Evolutionary conservation across 1,140 invertebrate species (phyloP).

Genomic region (Pseudomyrmex concolor): DNA sequence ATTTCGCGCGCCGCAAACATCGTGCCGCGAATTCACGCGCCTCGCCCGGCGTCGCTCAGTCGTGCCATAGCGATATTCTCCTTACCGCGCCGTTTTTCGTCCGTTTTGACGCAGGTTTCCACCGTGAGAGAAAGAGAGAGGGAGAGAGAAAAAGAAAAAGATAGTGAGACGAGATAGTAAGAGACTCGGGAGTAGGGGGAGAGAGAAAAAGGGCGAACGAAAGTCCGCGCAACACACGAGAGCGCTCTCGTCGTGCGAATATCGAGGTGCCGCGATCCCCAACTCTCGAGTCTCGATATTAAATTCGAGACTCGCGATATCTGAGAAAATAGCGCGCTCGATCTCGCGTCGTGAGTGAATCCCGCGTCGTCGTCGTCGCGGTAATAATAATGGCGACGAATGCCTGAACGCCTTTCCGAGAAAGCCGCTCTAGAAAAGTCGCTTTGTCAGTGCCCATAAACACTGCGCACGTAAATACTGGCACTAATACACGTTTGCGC

Average conservation of each 20-base stretch:
- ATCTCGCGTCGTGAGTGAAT: neutral
- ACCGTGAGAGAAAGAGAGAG: neutral
- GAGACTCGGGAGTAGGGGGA: neutral
- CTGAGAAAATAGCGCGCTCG: neutral
- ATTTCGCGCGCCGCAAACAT: slow-evolving; percentile 2
- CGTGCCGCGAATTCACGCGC: slow-evolving; percentile 21
- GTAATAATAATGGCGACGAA: neutral
- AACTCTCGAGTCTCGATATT: neutral
- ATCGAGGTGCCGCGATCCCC: neutral
- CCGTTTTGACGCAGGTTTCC: slow-evolving; percentile 52
- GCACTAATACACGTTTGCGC: slow-evolving; percentile 15
- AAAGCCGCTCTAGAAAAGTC: slow-evolving; percentile 43
- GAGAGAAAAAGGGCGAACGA: neutral
- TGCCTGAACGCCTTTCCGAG: slow-evolving; percentile 24
- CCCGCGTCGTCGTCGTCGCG: neutral
- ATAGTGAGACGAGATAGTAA: too few relatives aligned
- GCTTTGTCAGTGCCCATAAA: slow-evolving; percentile 70
- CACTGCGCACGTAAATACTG: slow-evolving; percentile 62
- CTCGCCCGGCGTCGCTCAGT: slow-evolving; percentile 11
- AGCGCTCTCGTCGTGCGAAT: neutral
- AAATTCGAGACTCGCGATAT: slow-evolving; percentile 2
- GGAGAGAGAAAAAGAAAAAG: neutral
- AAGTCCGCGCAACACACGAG: neutral
- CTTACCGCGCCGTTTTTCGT: slow-evolving; percentile 54
- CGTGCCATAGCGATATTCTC: slow-evolving; percentile 53